Base-by-base conservation (phyloP, 1,140 invertebrate species). In the Drosophila insularis region DNA sequence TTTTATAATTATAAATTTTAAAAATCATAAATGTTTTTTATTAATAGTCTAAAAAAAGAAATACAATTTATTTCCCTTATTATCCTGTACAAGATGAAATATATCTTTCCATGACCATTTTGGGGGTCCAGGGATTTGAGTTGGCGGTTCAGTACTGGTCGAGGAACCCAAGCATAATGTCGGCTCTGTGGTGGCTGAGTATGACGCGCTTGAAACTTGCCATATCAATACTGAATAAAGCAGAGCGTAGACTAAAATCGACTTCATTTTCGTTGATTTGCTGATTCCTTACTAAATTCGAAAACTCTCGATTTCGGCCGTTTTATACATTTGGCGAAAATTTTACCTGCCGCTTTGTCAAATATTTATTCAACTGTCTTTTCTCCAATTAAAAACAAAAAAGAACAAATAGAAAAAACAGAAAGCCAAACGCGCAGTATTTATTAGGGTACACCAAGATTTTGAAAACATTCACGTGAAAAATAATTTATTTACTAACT, bases 291-390 rank as follows among this genome's bases (percentile, higher is more conserved):
- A 75, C 72, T 75, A 63, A 63, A 14, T 17, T 35, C 14, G 21
- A 8, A 35, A 6, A 17, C 7, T 43, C 11, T 4, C 19, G 13
- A 0, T 27, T 43, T 11, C 1, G 35, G 11, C 32, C n/a, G 17
- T 32, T 74, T 68, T 75, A 68, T 75, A 59, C 59, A 17, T 53
- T 74, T 35, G 43, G 2, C 21, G 13, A 46, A 59, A 50, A 37
- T 74, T 74, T 5, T 40, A 14, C 8, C 2, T 4, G 0, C 13
- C n/a, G 43, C n/a, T 31, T 56, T 7, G 0, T 2, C 14, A 67
- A 71, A 37, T 67, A 75, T 75, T 75, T 75, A 31, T 31, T 59
- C 73, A 75, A 37, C 13, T 75, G 73, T 53, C 63, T 75, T 32
- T 2, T 8, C 21, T 31, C 37, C 8, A 58, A n/a, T 21, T 50